Percentiles rank a stretch among this genome's conserved stretches.
These are phyloP conservation scores for Ectobius pallidus DNA, from an alignment of 2,888 invertebrate genomes.

Conservation along the genomic window DNA sequence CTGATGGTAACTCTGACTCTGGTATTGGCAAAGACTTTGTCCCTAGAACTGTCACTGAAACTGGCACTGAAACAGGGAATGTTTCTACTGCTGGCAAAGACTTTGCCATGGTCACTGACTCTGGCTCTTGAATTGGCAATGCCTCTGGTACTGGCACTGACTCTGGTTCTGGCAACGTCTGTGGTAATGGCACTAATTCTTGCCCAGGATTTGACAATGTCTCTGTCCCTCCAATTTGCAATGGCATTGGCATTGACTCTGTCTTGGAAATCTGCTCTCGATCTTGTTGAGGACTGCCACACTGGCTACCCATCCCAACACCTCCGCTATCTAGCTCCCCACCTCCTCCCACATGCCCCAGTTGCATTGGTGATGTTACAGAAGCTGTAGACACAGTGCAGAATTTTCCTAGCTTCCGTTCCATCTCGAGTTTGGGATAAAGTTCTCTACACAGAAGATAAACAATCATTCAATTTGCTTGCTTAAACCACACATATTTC, in stretches of 20 bases:
- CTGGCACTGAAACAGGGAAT: too few relatives aligned
- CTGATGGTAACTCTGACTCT: too few relatives aligned
- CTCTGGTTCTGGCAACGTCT: too few relatives aligned
- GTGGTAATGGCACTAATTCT: too few relatives aligned
- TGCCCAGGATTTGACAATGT: too few relatives aligned
- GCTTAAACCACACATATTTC: too few relatives aligned
- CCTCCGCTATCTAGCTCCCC: constrained; percentile 22
- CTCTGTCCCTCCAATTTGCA: too few relatives aligned
- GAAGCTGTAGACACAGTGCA: constrained; percentile 61
- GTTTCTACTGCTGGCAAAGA: too few relatives aligned
- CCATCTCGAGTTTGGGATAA: constrained; percentile 66
- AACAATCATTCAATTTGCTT: constrained; percentile 5
- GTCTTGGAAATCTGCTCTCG: not conserved
- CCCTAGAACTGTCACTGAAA: too few relatives aligned
- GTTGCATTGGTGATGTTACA: constrained; percentile 22
- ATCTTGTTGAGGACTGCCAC: not conserved
- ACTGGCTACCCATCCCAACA: constrained; percentile 11
- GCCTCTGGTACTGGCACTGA: too few relatives aligned
- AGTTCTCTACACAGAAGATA: constrained; percentile 56
- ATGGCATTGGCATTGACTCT: not conserved
- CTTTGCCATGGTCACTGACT: not conserved
- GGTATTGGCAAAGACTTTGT: too few relatives aligned
- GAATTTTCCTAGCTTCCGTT: constrained; percentile 66
- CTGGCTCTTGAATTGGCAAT: too few relatives aligned
- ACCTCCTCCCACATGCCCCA: constrained; percentile 17